Base-by-base conservation (phyloP, 2,113 vertebrate species). In the Phoxinus phoxinus region DNA sequence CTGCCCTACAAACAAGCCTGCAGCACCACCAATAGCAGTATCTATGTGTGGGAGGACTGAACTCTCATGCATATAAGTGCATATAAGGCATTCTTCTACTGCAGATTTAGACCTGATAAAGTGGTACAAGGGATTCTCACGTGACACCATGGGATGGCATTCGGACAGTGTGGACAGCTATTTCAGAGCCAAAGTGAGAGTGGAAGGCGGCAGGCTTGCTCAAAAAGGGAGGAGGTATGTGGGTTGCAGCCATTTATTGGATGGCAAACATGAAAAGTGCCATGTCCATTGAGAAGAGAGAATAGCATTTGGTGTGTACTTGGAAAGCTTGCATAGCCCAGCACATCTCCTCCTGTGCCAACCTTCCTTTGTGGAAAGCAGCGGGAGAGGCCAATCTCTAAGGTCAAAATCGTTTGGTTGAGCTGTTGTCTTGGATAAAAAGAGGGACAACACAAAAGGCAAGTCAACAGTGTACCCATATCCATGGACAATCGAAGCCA, bases 41-140 rank as follows among this genome's bases (percentile, higher is more conserved):
- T 76, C 53, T 61, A 83, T 80, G 71, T 59, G 51, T 44, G 59
- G 59, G 69, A 85, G 75, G 86, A 75, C 41, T 51, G 44, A 61
- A 59, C 63, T 84, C 21, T 84, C 21, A 58, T 44, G 84, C 83
- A 61, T 72, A 83, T 53, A 89, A 90, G 89, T 89, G 85, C 89
- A 83, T 90, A 90, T 90, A 90, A 91, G 89, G 89, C 79, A 84
- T 87, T 90, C 67, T 82, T 87, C 78, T 58, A 48, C 63, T 6
- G 51, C 81, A 72, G 65, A 44, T 32, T 65, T 48, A 56, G 76
- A 76, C 83, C 84, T 85, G 71, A 69, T 84, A 84, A 86, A 81
- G 72, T 46, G 79, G 78, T 46, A 61, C 51, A 13, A 30, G 75
- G 35, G 37, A 27, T 19, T 73, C 76, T 87, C 58, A 79, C 19